Conservation (phyloP, 2,797 vertebrate genomes). For the Hydrocynus forskahlii region DNA sequence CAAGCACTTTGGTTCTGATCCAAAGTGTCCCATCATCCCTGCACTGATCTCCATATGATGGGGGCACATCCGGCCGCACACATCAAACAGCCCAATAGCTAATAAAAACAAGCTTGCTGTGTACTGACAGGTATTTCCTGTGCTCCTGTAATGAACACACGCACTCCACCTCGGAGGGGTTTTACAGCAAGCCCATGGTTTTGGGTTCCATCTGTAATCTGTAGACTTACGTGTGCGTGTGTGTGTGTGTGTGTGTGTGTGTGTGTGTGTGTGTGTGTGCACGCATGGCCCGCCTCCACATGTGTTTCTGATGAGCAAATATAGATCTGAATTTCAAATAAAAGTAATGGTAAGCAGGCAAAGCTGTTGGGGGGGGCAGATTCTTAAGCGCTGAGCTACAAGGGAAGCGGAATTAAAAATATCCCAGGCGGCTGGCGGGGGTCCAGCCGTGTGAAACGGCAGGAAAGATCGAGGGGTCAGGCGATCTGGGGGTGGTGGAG, state of each 20-base stretch:
- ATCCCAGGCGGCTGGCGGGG: conserved; percentile 74
- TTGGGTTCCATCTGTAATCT: conserved; percentile 29
- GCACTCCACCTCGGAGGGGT: conserved; percentile 40
- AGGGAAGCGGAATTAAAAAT: conserved; percentile 85
- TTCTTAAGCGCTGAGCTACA: conserved; percentile 84
- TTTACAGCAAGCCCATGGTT: conserved; percentile 35
- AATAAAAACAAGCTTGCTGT: conserved; percentile 38
- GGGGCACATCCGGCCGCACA: conserved; percentile 28
- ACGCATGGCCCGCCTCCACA: conserved; percentile 75
- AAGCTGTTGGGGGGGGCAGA: conserved; percentile 70
- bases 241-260: conserved; percentile 25
- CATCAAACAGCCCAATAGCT: conserved; percentile 49
- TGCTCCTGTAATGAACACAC: conserved; percentile 55
- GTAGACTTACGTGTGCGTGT: conserved; percentile 33
- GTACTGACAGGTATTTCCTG: conserved; percentile 56
- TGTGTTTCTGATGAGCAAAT: conserved; percentile 95
- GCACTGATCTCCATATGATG: conserved; percentile 4
- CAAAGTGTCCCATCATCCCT: background rate
- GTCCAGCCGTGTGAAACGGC: conserved; percentile 76
- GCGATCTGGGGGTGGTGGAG: background rate
- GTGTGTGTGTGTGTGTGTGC: conserved; percentile 36
- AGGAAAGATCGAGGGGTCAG: conserved; percentile 24
- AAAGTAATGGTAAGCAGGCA: conserved; percentile 93
- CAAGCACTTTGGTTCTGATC: conserved; percentile 20
- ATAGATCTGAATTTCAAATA: conserved; percentile 96